Conservation (phyloP, 1,140 invertebrate species). For the Gonatopus flavifemur region DNA sequence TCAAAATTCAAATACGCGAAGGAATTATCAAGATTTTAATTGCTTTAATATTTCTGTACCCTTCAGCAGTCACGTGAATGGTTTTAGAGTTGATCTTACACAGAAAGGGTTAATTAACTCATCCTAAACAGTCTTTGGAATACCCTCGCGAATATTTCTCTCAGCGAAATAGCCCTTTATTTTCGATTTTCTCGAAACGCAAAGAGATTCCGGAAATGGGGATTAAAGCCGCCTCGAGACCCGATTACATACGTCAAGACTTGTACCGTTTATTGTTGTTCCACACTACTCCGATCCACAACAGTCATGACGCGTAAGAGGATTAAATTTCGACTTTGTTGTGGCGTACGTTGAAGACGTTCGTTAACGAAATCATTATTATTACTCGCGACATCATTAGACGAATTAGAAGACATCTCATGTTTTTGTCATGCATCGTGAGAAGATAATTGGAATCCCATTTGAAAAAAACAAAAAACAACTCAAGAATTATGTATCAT, state of each 20-base stretch:
- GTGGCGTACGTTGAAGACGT: constrained; percentile 52
- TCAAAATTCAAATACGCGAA: no score
- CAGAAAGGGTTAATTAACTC: constrained; percentile 34
- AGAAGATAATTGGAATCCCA: no score
- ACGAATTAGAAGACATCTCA: no score
- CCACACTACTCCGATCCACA: neutral
- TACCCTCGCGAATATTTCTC: neutral
- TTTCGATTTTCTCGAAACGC: constrained; percentile 16
- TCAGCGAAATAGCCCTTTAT: neutral
- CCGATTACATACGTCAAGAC: constrained; percentile 19
- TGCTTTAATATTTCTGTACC: no score
- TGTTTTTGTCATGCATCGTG: no score
- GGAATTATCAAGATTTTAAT: no score
- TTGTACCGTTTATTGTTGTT: no score
- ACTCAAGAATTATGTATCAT: no score
- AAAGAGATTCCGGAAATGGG: constrained; percentile 13
- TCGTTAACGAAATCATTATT: constrained; percentile 49
- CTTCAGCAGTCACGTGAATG: no score
- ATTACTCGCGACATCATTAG: constrained; percentile 16
- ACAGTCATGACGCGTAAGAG: constrained; percentile 32
- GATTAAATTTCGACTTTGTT: constrained; percentile 50
- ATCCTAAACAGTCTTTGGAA: no score
- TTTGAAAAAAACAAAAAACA: no score
- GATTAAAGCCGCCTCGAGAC: constrained; percentile 21
- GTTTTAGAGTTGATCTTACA: no score